Evolutionary conservation across 2,113 vertebrate species (phyloP).

Genomic region (Burhinus oedicnemus): DNA sequence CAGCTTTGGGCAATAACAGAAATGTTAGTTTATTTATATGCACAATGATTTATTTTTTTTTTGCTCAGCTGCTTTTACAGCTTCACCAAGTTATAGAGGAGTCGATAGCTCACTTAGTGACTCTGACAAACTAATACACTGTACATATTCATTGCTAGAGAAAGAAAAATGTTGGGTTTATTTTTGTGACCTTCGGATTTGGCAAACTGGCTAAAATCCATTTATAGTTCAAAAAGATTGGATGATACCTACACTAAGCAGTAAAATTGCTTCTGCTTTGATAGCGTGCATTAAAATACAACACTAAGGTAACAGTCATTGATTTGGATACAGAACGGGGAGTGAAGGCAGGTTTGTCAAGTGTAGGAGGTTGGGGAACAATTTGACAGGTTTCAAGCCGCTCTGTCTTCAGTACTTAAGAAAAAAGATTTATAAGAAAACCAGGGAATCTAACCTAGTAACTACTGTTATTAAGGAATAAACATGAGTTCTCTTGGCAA

Average conservation of each 20-base stretch:
- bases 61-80: slow-evolving; percentile 52
- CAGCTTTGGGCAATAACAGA: slow-evolving; percentile 18
- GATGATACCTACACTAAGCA: slow-evolving; percentile 42
- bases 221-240: slow-evolving; percentile 53
- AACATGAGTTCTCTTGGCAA: neutral
- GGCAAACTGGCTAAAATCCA: slow-evolving; percentile 67
- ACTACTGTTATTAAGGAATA: neutral
- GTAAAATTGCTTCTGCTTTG: slow-evolving; percentile 50
- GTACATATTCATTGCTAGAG: slow-evolving; percentile 3
- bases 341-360: neutral
- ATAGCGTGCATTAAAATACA: neutral
- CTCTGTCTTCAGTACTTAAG: neutral
- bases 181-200: slow-evolving; percentile 69
- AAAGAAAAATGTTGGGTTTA: slow-evolving; percentile 37
- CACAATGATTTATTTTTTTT: slow-evolving; percentile 45
- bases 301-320: neutral
- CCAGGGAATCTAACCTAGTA: neutral
- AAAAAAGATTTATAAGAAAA: neutral
- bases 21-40: slow-evolving; percentile 67
- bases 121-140: slow-evolving; percentile 39
- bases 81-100: slow-evolving; percentile 33
- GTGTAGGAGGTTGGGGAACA: neutral
- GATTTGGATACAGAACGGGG: neutral
- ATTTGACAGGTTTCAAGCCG: neutral
- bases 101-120: slow-evolving; percentile 53